Conservation (phyloP, 2,797 vertebrate species). For the Molossus molossus region DNA sequence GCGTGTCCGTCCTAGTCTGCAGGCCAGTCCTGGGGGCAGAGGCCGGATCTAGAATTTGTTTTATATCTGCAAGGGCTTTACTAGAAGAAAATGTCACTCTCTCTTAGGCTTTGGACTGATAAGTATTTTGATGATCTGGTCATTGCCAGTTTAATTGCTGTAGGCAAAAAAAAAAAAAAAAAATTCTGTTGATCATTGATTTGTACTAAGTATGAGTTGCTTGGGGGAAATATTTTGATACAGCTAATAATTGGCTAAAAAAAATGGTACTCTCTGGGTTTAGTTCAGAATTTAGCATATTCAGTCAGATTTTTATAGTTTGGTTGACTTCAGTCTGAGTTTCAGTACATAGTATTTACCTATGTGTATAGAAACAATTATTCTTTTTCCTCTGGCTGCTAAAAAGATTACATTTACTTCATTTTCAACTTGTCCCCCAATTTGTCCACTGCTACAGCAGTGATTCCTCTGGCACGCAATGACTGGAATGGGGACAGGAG, state of each 20-base stretch:
- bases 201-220: neutral
- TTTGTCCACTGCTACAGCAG: neutral
- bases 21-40: neutral
- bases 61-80: neutral
- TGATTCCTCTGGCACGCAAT: neutral
- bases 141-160: constrained; percentile 23
- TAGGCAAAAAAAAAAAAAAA: neutral
- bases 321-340: constrained; percentile 26
- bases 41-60: neutral
- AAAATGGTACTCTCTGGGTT: neutral
- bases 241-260: neutral
- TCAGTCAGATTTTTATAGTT: constrained; percentile 7
- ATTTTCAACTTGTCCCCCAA: neutral
- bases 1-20: neutral
- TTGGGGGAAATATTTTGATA: neutral
- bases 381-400: neutral
- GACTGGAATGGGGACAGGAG: neutral
- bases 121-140: neutral
- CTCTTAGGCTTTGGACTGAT: neutral
- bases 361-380: neutral
- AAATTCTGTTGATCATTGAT: neutral
- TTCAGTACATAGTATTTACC: neutral
- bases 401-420: neutral
- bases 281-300: constrained; percentile 23
- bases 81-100: neutral